These are phyloP conservation scores for Drosophila bocki DNA, from an alignment of 1,140 invertebrate genomes.

Conservation along the genomic window DNA sequence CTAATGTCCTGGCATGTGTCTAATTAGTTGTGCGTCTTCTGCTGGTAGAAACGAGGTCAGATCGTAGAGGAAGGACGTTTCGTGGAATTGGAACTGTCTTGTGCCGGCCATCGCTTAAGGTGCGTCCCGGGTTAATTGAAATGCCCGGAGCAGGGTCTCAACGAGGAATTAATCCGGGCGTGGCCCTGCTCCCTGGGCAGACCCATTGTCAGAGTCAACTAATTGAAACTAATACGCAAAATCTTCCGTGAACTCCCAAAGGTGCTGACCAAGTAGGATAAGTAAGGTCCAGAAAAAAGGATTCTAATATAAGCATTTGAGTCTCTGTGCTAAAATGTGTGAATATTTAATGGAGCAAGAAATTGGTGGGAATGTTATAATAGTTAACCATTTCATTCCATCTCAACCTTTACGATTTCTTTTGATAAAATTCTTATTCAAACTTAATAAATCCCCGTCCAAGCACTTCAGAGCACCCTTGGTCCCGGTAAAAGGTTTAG, in stretches of 20 bases:
- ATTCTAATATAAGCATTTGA: background rate
- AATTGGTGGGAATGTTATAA: background rate
- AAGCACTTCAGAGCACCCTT: background rate
- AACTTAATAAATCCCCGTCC: constrained; percentile 14
- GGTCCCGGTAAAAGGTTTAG: background rate
- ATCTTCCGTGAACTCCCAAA: constrained; percentile 35
- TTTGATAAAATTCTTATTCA: constrained; percentile 24
- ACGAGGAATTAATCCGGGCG: constrained; percentile 60
- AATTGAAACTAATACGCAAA: constrained; percentile 72
- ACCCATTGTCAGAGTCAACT: constrained; percentile 56
- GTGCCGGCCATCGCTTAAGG: constrained; percentile 53
- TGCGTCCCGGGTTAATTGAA: constrained; percentile 80
- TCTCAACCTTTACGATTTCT: background rate
- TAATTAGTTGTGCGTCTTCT: constrained; percentile 83
- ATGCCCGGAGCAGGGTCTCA: constrained; percentile 61
- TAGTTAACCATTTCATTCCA: background rate
- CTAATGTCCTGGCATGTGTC: constrained; percentile 75
- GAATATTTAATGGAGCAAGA: background rate
- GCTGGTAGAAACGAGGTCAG: constrained; percentile 69
- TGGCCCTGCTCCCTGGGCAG: constrained; percentile 41
- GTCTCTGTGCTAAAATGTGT: background rate
- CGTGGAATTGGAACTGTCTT: constrained; percentile 72
- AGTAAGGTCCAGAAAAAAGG: background rate
- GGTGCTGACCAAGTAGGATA: background rate
- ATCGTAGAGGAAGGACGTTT: constrained; percentile 54